phyloP scores from a whole-genome alignment of 2,113 vertebrate species.

The Callithrix jacchus region DNA sequence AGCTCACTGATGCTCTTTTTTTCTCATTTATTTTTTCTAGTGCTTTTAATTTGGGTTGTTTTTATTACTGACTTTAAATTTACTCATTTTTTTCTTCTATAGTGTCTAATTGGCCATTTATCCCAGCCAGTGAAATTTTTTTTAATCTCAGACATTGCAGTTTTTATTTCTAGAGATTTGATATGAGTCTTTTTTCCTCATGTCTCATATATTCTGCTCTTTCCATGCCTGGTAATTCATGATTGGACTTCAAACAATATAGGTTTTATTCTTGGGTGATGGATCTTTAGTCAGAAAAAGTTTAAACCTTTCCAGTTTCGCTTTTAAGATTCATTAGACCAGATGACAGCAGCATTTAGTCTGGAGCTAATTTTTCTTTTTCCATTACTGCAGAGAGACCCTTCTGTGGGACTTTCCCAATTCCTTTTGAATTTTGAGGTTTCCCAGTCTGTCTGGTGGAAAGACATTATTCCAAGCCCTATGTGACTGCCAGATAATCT shows the following conservation, averaged over 20 bases:
- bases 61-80: neutral
- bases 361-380: neutral
- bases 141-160: neutral
- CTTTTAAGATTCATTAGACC: neutral
- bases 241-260: neutral
- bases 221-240: neutral
- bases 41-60: neutral
- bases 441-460: neutral
- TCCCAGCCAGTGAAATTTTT: neutral
- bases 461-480: neutral
- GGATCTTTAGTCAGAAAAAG: neutral
- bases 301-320: neutral
- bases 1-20: neutral
- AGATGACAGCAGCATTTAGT: neutral
- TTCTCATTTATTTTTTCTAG: neutral
- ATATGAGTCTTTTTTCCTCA: neutral
- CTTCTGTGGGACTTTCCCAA: neutral
- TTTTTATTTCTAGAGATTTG: neutral
- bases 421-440: neutral
- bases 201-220: neutral
- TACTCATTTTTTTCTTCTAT: neutral
- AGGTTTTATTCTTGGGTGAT: too few relatives aligned
- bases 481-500: fast-evolving
- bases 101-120: neutral
- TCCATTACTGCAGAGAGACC: fast-evolving